A percentile compares a stretch with the other conserved stretches of the same genome.
Conservation (phyloP, 2,113 vertebrate species). For the Budorcas taxicolor region DNA sequence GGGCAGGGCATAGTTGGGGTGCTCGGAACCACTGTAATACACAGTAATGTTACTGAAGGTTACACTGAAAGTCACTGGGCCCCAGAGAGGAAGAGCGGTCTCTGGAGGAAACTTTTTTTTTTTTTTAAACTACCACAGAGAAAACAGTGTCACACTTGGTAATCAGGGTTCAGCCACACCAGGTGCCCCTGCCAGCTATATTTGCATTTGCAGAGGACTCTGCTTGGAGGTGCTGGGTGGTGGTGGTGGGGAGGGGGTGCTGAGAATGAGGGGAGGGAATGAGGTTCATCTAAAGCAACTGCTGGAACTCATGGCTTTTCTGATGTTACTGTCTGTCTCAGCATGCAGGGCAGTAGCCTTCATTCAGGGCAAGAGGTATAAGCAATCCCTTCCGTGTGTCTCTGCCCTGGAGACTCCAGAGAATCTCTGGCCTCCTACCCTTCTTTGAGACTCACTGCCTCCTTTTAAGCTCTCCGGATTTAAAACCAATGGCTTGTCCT, state of each 20-base stretch:
- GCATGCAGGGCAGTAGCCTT: fast-evolving
- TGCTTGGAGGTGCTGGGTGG: neutral
- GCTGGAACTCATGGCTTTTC: neutral
- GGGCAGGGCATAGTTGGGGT: neutral
- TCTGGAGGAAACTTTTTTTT: neutral
- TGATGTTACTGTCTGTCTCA: neutral
- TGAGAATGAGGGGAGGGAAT: neutral
- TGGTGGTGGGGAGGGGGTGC: neutral
- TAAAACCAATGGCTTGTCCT: neutral
- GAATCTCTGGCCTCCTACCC: fast-evolving
- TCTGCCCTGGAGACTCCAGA: neutral
- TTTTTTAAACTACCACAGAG: neutral
- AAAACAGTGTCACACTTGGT: neutral
- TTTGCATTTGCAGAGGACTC: neutral
- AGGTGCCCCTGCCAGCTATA: neutral
- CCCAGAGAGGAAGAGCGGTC: neutral
- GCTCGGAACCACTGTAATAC: neutral
- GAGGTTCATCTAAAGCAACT: neutral
- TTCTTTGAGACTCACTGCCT: neutral
- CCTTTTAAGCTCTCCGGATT: neutral
- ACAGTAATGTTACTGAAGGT: neutral
- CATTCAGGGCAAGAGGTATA: neutral
- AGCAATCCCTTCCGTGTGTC: fast-evolving
- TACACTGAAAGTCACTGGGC: neutral
- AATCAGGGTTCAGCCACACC: neutral